Evolutionary conservation across 2,888 invertebrate genomes (phyloP).

Genomic region (Noctua comes): DNA sequence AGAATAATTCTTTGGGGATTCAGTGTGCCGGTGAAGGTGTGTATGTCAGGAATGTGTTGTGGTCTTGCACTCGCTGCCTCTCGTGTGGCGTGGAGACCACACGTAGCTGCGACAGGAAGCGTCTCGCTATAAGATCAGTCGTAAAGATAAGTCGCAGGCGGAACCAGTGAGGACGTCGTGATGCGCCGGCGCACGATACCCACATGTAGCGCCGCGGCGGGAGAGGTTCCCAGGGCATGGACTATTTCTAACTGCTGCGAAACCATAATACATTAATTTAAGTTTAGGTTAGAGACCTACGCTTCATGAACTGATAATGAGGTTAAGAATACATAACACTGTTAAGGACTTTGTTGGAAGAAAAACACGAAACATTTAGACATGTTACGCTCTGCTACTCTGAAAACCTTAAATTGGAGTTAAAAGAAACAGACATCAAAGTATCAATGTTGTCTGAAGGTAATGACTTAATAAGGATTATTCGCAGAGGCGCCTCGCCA

Average conservation of each 20-base stretch:
- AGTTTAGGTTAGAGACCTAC: neutral
- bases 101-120: conserved; percentile 32
- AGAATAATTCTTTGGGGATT: neutral
- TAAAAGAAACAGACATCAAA: neutral
- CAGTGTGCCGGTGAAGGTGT: neutral
- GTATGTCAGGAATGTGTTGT: neutral
- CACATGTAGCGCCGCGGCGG: conserved; percentile 6
- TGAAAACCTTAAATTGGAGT: neutral
- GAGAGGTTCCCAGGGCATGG: conserved; percentile 11
- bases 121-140: conserved; percentile 33
- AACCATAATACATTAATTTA: neutral
- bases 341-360: neutral
- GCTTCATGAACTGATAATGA: neutral
- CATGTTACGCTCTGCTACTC: neutral
- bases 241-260: neutral
- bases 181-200: conserved; percentile 25
- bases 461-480: neutral
- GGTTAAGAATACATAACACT: neutral
- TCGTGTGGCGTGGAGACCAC: conserved; percentile 33
- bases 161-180: conserved; percentile 28
- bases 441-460: neutral
- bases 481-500: neutral
- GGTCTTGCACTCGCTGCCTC: neutral
- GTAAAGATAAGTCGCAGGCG: conserved; percentile 49
- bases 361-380: neutral